Conservation (phyloP, 1,140 invertebrate genomes). For the Choristoneura fumiferana region DNA sequence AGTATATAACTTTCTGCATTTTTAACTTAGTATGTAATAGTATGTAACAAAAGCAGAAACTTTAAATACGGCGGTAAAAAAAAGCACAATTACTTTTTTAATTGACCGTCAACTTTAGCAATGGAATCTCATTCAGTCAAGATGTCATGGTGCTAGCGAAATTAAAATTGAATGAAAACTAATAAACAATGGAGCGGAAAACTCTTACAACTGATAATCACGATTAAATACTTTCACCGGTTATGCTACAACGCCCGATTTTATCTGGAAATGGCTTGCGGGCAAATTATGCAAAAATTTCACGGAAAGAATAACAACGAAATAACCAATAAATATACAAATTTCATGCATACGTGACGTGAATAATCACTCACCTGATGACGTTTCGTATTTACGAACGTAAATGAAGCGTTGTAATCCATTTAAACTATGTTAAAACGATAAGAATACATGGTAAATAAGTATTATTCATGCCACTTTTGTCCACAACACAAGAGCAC, state of each 20-base stretch:
- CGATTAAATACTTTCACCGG: conserved; percentile 14
- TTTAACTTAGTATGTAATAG: too few relatives aligned
- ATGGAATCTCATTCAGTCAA: neutral
- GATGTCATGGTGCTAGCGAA: neutral
- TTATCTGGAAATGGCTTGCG: neutral
- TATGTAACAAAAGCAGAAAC: too few relatives aligned
- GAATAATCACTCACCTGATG: conserved; percentile 11
- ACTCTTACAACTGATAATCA: neutral
- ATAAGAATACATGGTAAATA: conserved; percentile 12
- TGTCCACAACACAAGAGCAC: conserved; percentile 9
- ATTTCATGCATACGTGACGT: neutral
- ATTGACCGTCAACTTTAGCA: too few relatives aligned
- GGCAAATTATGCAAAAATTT: neutral
- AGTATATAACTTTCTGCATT: too few relatives aligned
- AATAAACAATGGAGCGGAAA: neutral
- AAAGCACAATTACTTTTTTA: too few relatives aligned
- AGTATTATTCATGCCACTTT: neutral
- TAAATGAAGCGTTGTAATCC: conserved; percentile 16
- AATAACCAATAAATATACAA: conserved; percentile 4
- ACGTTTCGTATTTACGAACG: conserved; percentile 12
- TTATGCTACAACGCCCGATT: neutral
- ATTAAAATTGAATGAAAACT: conserved; percentile 1
- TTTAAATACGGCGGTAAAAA: too few relatives aligned
- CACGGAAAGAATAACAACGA: neutral
- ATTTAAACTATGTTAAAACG: conserved; percentile 14